phyloP scores from a whole-genome alignment of 2,888 invertebrate genomes.

The Ectemnius continuus region DNA sequence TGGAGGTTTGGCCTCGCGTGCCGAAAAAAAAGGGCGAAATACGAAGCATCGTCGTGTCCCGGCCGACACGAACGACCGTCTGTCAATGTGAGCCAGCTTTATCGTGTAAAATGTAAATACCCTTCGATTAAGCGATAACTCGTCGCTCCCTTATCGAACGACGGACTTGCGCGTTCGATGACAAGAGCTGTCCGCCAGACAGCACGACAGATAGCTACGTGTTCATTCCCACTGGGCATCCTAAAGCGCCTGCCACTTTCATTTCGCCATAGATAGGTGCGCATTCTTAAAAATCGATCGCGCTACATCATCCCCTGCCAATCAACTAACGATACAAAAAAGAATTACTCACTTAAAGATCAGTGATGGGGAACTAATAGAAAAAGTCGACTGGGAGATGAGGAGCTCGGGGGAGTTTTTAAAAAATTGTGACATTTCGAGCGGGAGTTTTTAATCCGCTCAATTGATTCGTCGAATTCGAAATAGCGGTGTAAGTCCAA shows the following conservation, averaged over 20 bases:
- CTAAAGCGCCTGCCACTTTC: too few species aligned
- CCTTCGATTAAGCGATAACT: slow-evolving; percentile 12
- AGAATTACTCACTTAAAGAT: too few species aligned
- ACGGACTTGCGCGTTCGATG: not conserved
- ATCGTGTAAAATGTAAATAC: slow-evolving; percentile 10
- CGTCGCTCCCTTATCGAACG: not conserved
- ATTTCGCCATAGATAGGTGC: too few species aligned
- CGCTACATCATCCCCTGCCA: too few species aligned
- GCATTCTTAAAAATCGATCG: too few species aligned
- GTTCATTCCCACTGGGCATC: not conserved
- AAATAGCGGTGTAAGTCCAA: slow-evolving; percentile 13
- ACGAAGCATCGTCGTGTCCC: slow-evolving; percentile 8
- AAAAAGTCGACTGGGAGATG: too few species aligned
- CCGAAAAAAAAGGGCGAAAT: slow-evolving; percentile 9
- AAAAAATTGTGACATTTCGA: too few species aligned
- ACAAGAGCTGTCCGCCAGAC: not conserved
- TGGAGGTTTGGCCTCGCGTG: slow-evolving; percentile 11
- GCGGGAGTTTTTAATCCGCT: too few species aligned
- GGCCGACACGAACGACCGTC: slow-evolving; percentile 15
- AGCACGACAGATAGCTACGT: slow-evolving; percentile 3
- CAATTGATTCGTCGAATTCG: not conserved
- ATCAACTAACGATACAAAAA: too few species aligned
- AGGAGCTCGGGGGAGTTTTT: too few species aligned
- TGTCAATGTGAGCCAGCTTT: slow-evolving; percentile 13
- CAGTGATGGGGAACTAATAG: too few species aligned